These are phyloP conservation scores for Brotula barbata DNA, from an alignment of 2,797 vertebrate genomes.

Conservation along the genomic window DNA sequence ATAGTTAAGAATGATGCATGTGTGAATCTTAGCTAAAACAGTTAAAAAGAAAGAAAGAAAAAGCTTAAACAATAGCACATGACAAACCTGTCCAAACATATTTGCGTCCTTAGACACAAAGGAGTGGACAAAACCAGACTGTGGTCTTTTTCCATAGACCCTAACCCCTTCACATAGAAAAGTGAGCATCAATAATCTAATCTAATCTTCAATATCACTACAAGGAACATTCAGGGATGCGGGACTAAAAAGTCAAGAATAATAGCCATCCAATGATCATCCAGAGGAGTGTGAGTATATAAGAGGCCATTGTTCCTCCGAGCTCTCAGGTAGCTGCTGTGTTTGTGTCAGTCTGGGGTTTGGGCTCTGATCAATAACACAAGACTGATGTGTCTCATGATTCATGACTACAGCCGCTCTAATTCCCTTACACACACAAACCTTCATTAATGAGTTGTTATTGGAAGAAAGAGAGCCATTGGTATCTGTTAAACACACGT, in stretches of 20 bases:
- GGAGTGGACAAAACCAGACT: no score
- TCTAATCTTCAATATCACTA: background rate
- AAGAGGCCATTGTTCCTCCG: slow-evolving; percentile 45
- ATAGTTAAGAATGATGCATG: no score
- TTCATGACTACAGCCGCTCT: slow-evolving; percentile 76
- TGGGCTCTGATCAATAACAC: slow-evolving; percentile 76
- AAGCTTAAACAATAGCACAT: no score
- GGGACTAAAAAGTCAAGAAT: slow-evolving; percentile 3
- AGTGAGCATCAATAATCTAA: slow-evolving; percentile 5
- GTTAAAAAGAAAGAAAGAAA: no score
- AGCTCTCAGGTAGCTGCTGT: slow-evolving; percentile 46
- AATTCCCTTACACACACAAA: slow-evolving; percentile 81
- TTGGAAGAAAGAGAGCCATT: slow-evolving; percentile 76
- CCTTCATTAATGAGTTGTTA: slow-evolving; percentile 83
- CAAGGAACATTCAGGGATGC: background rate
- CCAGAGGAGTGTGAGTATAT: slow-evolving; percentile 18
- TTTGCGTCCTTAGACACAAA: no score
- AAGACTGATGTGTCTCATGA: slow-evolving; percentile 76
- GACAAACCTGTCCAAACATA: no score
- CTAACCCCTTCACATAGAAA: no score
- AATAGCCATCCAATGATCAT: slow-evolving; percentile 23
- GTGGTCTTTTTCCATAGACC: no score
- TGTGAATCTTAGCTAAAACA: no score
- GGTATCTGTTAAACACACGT: slow-evolving; percentile 82
- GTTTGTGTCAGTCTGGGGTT: slow-evolving; percentile 70